Evolutionary conservation across 2,797 vertebrate species (phyloP).

Genomic region (Geotria australis): DNA sequence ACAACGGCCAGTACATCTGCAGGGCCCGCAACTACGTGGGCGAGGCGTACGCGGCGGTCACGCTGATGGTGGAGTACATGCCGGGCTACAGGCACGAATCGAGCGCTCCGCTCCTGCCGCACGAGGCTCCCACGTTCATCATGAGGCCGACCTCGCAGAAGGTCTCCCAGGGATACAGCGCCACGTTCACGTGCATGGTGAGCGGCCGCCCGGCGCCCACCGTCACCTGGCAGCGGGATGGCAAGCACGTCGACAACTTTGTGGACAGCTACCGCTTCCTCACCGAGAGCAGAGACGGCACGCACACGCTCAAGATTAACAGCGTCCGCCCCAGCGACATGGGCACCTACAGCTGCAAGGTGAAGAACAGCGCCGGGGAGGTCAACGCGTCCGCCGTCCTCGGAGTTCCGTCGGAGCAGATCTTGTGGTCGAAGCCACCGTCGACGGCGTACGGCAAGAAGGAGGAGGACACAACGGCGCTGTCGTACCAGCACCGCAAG

Average conservation of each 20-base stretch:
- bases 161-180: constrained; percentile 42
- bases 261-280: constrained; percentile 27
- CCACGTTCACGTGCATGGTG: constrained; percentile 49
- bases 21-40: constrained; percentile 65
- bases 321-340: constrained; percentile 32
- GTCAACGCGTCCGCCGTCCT: constrained; percentile 29
- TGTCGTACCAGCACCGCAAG: too few relatives aligned
- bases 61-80: constrained; percentile 9
- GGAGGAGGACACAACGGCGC: too few relatives aligned
- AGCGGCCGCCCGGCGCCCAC: constrained; percentile 38
- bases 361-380: constrained; percentile 40
- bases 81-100: too few relatives aligned
- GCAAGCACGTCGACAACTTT: constrained; percentile 9
- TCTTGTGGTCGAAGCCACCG: too few relatives aligned
- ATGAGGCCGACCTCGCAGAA: constrained; percentile 43
- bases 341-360: constrained; percentile 56
- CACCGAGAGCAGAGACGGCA: constrained; percentile 25
- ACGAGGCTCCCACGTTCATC: constrained; percentile 32
- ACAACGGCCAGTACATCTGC: constrained; percentile 84
- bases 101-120: too few relatives aligned
- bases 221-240: constrained; percentile 80
- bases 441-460: too few relatives aligned
- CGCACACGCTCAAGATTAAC: constrained; percentile 47
- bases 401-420: constrained; percentile 14
- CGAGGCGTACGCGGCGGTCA: constrained; percentile 71